phyloP scores from a whole-genome alignment of 2,113 vertebrate species.

The Empidonax alnorum region DNA sequence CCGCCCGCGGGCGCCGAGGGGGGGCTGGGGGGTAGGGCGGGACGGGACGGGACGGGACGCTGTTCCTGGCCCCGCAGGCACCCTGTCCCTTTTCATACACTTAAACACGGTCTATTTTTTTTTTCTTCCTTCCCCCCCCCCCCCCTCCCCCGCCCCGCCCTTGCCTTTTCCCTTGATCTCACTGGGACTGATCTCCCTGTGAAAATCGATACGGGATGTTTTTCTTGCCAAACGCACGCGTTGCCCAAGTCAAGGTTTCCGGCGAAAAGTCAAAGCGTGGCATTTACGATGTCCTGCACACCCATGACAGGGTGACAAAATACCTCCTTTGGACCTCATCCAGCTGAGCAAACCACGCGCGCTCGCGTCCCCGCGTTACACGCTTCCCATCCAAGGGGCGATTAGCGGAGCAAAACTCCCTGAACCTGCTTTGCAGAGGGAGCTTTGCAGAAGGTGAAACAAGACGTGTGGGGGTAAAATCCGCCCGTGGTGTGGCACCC shows the following conservation, averaged over 20 bases:
- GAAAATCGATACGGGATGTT: slow-evolving; percentile 30
- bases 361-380: background rate
- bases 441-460: background rate
- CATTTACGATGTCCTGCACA: slow-evolving; percentile 8
- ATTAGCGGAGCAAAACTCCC: background rate
- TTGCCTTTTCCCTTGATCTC: background rate
- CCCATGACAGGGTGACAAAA: slow-evolving; percentile 30
- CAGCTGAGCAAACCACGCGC: slow-evolving; percentile 4
- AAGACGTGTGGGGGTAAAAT: background rate
- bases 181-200: background rate
- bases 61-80: background rate
- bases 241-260: slow-evolving; percentile 19
- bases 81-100: background rate
- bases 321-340: background rate
- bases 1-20: background rate
- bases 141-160: rapidly evolving
- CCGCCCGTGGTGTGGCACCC: background rate
- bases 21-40: background rate
- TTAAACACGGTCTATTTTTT: too few species aligned
- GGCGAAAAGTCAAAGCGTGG: slow-evolving; percentile 18
- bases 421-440: background rate
- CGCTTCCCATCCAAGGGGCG: background rate
- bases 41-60: too few species aligned
- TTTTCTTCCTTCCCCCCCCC: background rate
- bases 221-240: background rate